A percentile compares a stretch with the other conserved stretches of the same genome.
Evolutionary conservation across 2,888 invertebrate genomes (phyloP).

Genomic region (Epistrophella euchroma): DNA sequence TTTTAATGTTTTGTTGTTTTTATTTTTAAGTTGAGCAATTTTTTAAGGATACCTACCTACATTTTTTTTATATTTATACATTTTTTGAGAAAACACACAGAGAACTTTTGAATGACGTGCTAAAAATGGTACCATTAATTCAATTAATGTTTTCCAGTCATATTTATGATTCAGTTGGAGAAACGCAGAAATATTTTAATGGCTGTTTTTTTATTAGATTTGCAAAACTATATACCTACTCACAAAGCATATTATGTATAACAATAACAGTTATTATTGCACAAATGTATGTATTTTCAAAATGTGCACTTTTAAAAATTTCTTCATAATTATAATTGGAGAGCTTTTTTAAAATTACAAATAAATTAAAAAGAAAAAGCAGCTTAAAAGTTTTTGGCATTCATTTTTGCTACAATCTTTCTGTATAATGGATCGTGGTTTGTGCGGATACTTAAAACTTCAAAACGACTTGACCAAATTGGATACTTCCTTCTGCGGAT

Average conservation of each 20-base stretch:
- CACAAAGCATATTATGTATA: background rate
- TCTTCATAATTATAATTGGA: too few relatives aligned
- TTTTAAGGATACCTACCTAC: slow-evolving; percentile 59
- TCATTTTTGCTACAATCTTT: too few relatives aligned
- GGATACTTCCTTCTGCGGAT: too few relatives aligned
- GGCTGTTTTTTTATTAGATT: slow-evolving; percentile 16
- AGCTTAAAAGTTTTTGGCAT: too few relatives aligned
- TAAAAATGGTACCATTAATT: slow-evolving; percentile 72
- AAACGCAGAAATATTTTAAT: slow-evolving; percentile 21
- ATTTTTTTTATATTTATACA: background rate
- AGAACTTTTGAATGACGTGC: slow-evolving; percentile 69
- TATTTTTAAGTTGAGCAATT: slow-evolving; percentile 47
- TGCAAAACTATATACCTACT: background rate
- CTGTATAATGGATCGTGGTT: too few relatives aligned
- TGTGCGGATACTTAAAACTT: too few relatives aligned
- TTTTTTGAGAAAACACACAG: slow-evolving; percentile 2
- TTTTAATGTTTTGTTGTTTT: slow-evolving; percentile 40
- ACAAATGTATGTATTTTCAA: too few relatives aligned
- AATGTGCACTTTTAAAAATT: too few relatives aligned
- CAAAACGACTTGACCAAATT: too few relatives aligned
- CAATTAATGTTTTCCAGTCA: slow-evolving; percentile 61
- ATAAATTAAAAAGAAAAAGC: too few relatives aligned
- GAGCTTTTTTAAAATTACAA: too few relatives aligned
- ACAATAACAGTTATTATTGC: background rate
- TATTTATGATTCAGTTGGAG: slow-evolving; percentile 34